A percentile compares a stretch with the other conserved stretches of the same genome.
These are phyloP conservation scores for Temnothorax rugatulus DNA, from an alignment of 2,888 invertebrate genomes.

Conservation along the genomic window DNA sequence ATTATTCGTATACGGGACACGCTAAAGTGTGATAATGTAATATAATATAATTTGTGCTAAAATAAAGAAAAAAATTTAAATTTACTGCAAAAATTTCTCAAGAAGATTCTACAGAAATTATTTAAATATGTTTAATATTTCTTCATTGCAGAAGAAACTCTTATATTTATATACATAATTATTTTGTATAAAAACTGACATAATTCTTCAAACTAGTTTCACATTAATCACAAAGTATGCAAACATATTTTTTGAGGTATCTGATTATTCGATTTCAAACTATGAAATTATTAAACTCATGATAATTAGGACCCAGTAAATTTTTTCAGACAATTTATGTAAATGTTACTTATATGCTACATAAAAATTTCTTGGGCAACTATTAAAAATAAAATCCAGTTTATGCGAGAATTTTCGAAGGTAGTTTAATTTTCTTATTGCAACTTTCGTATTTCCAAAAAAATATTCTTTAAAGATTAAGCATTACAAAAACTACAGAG, in stretches of 20 bases:
- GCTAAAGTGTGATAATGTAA: background rate
- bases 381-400: background rate
- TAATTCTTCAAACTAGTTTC: background rate
- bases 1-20: background rate
- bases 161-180: background rate
- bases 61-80: background rate
- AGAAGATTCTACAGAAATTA: background rate
- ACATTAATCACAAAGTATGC: too few relatives aligned
- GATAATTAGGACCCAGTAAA: background rate
- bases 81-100: background rate
- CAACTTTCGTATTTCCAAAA: background rate
- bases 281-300: background rate
- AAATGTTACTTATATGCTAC: background rate
- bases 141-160: background rate
- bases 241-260: too few relatives aligned
- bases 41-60: background rate
- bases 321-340: background rate
- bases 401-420: background rate
- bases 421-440: background rate
- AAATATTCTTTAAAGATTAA: background rate
- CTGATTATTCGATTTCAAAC: background rate
- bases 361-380: background rate
- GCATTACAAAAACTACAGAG: background rate
- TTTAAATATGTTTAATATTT: background rate
- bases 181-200: background rate